A percentile compares a stretch with the other conserved stretches of the same genome.
Evolutionary conservation across 2,888 invertebrate genomes (phyloP).

Genomic region (Ptychoptera albimana): DNA sequence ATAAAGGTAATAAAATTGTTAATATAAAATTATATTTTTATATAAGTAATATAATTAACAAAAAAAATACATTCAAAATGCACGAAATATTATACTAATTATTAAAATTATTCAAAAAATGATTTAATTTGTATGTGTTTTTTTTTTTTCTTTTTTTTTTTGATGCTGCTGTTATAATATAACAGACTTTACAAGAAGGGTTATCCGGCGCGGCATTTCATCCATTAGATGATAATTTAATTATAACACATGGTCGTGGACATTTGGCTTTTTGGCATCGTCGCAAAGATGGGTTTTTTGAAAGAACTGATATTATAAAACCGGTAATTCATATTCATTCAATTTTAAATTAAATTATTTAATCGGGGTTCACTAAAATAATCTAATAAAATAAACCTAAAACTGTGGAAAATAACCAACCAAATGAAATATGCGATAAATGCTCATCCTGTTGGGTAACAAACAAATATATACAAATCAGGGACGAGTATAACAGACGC

Average conservation of each 20-base stretch:
- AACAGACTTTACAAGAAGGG: constrained; percentile 75
- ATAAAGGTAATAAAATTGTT: too few species aligned
- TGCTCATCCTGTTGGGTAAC: too few species aligned
- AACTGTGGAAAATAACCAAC: too few species aligned
- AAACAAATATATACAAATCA: too few species aligned
- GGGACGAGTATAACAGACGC: too few species aligned
- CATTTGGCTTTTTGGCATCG: constrained; percentile 88
- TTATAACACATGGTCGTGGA: constrained; percentile 82
- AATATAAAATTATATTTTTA: too few species aligned
- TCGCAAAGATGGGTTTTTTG: constrained; percentile 80
- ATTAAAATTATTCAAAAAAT: too few species aligned
- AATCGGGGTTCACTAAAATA: too few species aligned
- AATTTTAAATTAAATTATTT: background rate
- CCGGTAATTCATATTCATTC: constrained; percentile 33
- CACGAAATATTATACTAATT: too few species aligned
- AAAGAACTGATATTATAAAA: constrained; percentile 75
- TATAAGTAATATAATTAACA: too few species aligned
- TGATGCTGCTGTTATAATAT: constrained; percentile 9
- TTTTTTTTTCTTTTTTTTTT: background rate
- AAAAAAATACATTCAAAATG: too few species aligned
- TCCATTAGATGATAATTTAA: constrained; percentile 76
- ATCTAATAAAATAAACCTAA: background rate
- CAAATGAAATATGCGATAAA: too few species aligned
- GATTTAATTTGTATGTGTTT: background rate
- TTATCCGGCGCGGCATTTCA: constrained; percentile 81